A percentile compares a stretch with the other conserved stretches of the same genome.
Evolutionary conservation across 2,888 invertebrate species (phyloP).

Genomic region (Prosopocoilus inquinatus): DNA sequence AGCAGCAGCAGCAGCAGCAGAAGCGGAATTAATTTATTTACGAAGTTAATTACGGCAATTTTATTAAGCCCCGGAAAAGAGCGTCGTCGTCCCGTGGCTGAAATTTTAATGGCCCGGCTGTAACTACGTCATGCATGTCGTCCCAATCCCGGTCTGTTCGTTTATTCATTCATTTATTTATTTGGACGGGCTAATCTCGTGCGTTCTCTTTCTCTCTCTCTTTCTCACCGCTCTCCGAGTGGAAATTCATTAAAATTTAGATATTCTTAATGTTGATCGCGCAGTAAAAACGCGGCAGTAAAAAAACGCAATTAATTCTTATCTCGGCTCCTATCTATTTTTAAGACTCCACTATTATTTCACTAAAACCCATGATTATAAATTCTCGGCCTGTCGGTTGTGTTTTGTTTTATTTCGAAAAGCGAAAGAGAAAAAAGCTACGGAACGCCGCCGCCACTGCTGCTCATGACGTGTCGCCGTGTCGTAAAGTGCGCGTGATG

Average conservation of each 20-base stretch:
- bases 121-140: too few species aligned
- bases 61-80: constrained; percentile 8
- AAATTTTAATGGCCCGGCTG: too few species aligned
- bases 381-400: too few species aligned
- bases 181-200: too few species aligned
- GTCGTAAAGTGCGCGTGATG: constrained; percentile 8
- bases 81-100: too few species aligned
- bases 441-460: background rate
- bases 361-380: too few species aligned
- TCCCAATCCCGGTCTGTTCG: too few species aligned
- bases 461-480: constrained; percentile 8
- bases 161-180: too few species aligned
- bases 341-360: background rate
- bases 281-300: background rate
- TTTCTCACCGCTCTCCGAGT: background rate
- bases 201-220: too few species aligned
- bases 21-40: constrained; percentile 1
- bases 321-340: constrained; percentile 4
- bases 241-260: constrained; percentile 3
- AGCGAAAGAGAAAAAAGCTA: background rate
- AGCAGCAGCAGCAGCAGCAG: too few species aligned
- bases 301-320: constrained; percentile 1
- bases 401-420: too few species aligned
- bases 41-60: constrained; percentile 18
- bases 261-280: constrained; percentile 3